Conservation (phyloP, 2,888 invertebrate species). For the Pyrrhosoma nymphula region DNA sequence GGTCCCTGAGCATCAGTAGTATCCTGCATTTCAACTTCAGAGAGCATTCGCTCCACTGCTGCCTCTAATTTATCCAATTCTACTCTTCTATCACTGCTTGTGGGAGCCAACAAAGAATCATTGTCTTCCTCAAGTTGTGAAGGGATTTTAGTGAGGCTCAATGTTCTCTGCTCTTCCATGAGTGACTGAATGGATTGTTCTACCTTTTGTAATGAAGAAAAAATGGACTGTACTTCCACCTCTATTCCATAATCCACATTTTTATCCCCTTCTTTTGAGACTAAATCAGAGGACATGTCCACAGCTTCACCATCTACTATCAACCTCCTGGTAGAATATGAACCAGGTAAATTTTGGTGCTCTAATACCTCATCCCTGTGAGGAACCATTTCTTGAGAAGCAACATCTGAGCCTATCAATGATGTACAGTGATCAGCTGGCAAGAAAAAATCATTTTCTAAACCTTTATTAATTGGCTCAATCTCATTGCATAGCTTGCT, state of each 20-base stretch:
- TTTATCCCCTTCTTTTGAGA: not conserved
- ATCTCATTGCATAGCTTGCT: not conserved
- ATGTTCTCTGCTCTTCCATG: constrained; percentile 36
- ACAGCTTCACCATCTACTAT: constrained; percentile 51
- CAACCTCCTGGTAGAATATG: constrained; percentile 27
- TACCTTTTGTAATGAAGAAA: constrained; percentile 55
- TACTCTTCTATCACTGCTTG: not conserved
- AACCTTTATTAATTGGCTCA: not conserved
- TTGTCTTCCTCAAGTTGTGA: not conserved
- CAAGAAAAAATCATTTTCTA: not conserved
- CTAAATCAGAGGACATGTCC: not conserved
- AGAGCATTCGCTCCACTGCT: constrained; percentile 62
- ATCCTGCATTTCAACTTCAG: constrained; percentile 65
- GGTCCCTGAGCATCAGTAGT: not conserved
- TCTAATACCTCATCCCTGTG: not conserved
- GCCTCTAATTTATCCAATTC: constrained; percentile 63
- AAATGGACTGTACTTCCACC: constrained; percentile 37
- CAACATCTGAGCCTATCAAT: no score
- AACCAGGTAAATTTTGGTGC: not conserved
- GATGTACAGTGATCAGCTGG: not conserved
- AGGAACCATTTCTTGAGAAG: not conserved
- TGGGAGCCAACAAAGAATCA: not conserved
- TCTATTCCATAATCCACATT: not conserved
- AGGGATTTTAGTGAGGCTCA: not conserved
- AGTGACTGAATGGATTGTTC: constrained; percentile 51